Base-by-base conservation (phyloP, 2,113 vertebrate genomes). In the Xiphophorus hellerii region DNA sequence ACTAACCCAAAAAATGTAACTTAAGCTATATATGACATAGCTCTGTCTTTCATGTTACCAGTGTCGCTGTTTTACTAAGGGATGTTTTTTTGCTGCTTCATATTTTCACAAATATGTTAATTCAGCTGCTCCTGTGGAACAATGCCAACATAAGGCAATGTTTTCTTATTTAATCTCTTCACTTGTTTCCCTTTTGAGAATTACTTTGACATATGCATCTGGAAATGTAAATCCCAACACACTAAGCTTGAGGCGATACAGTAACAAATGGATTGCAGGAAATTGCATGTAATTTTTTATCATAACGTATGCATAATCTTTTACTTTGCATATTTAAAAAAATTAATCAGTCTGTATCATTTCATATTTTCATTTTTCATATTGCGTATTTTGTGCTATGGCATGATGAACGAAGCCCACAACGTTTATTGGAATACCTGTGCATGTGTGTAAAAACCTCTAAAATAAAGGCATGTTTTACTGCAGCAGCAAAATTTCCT, bases 31-130 rank as follows among this genome's bases (percentile, higher is more conserved):
- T 29, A 66, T n/a, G n/a, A 6, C 62, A 5, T 28, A 25, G 17
- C 3, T 48, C 51, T 30, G 25, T 25, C 35, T 80, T 65, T 71
- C 33, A 54, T 67, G 48, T 42, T 62, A 75, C 78, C 12, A 61
- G 44, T 84, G 73, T 28, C 69, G n/a, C 12, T 58, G 54, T 76
- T 77, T 76, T 42, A 42, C 44, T 17, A 17, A 15, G 15, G 42
- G 42, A 20, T 29, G 48, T 62, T 65, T 58, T 68, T 44, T n/a
- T 74, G 14, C 35, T 48, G 62, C 31, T 28, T 22, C 15, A 51
- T 79, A 39, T 28, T 68, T 77, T 58, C 37, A 39, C 10, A 63
- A 48, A 67, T 25, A 29, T 25, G 61, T 72, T 51, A 39, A 66
- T 66, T 64, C 35, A 77, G 37, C 17, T 71, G 4, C 35, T 30